Evolutionary conservation across 30 jellyfish, hydroid and myxozoan genomes (phyloP), one percentile per base, ranked within the genome.

Genomic region (Aurelia aurita): DNA sequence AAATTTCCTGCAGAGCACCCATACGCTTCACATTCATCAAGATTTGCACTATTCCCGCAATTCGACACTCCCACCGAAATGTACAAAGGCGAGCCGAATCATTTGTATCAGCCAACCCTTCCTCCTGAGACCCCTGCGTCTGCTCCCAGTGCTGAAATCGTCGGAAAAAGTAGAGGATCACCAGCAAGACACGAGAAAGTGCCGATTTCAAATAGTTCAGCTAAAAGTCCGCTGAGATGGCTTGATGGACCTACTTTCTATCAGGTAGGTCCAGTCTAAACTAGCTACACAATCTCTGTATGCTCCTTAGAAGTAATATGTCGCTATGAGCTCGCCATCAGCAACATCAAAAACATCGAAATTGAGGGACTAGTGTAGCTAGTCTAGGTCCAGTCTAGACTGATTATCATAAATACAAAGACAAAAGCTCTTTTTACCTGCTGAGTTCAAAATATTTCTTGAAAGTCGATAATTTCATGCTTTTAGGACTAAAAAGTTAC

Each of bases 1-100:
- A 80, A 53, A 57, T 81, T 90, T 70, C 97, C 97, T 19, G 95
- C 94, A 12, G 95, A 90, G 58, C 94, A 81, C 61, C 91, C 97
- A 5, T 90, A 73, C 46, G 69, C 97, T 2, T 90, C 97, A 0
- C 97, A 90, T 68, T 72, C 89, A 12, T 87, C 96, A 12, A 71
- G 89, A 64, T 87, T 87, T 55, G 54, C 90, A 13, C 25, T 87
- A 29, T 87, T 87, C 46, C 96, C 96, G 39, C 69, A 39, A 46
- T 87, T 61, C 63, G 96, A 87, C 59, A 63, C 91, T 5, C 91
- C 95, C 0, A 76, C 84, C 3, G 89, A 82, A 28, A 87, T 70
- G 87, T 31, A 61, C 86, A 83, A 71, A 59, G 93, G 93, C 5
- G 87, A 83, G 9, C 80, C 86, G 22, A 39, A 60, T 18, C 93